A percentile compares a stretch with the other conserved stretches of the same genome.
Conservation (phyloP, 1,140 invertebrate species). For the Caenorhabditis elegans region WBcel235 BX284602.5:13071001-13071500, state of each 20-base stretch:
- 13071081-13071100: too few species aligned
- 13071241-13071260: too few species aligned
- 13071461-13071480: background rate
- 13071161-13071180: too few species aligned
- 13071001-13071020: background rate
- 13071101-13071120: too few species aligned
- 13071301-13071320: background rate
- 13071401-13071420: background rate
- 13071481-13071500: background rate
- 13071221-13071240: too few species aligned
- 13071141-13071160: too few species aligned
- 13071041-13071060: background rate
- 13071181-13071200: too few species aligned
- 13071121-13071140: too few species aligned
- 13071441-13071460: background rate
- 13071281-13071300: background rate
- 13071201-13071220: too few species aligned
- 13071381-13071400: background rate
- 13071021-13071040: background rate
- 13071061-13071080: too few species aligned
- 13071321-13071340: background rate
- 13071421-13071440: background rate
- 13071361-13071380: background rate
- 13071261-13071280: background rate
- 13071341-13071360: background rate